Base-by-base conservation (phyloP, 1,140 invertebrate species). In the Brachionus sp. region DNA sequence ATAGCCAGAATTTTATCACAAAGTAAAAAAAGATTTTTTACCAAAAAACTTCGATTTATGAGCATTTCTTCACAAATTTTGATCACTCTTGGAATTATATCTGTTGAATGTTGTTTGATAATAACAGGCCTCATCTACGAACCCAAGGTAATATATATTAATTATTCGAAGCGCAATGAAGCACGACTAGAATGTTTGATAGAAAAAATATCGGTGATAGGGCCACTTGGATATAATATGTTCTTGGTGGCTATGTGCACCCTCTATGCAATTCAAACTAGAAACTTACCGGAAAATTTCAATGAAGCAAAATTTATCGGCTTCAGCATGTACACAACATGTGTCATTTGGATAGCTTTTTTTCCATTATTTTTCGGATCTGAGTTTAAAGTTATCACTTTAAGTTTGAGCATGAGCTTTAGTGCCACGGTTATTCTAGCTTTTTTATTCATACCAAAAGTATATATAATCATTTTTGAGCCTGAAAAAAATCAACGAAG, bases 331-430 rank as follows among this genome's bases (percentile, higher is more conserved):
- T 95, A 95, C 87, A 94, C 94, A 0, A 95, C 94, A 0, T 93
- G 94, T 84, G 93, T 95, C 13, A 94, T 95, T 84, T 95, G 94
- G 94, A 89, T 93, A 25, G 94, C 94, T n/a, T 95, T 95, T 88
- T 90, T 95, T 7, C 93, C 94, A 1, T 93, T 95, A 84, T 94
- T 94, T 88, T 93, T 92, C 85, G 93, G 93, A 3, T 93, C 92
- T 75, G 92, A 93, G 83, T 91, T 91, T 75, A 93, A 93, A 87
- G 91, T 91, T 13, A 50, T 93, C 53, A 93, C 92, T 3, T 90
- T 93, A 90, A 92, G 92, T 83, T 90, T 93, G 87, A 93, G 91
- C 86, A 91, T 92, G 90, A 84, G 87, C 39, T 89, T 94, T 39
- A 93, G 92, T 86, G 93, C 93, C 2, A 91, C 92, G 70, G 93